phyloP scores from a whole-genome alignment of 1,140 invertebrate species.

The Plectus sambesii region DNA sequence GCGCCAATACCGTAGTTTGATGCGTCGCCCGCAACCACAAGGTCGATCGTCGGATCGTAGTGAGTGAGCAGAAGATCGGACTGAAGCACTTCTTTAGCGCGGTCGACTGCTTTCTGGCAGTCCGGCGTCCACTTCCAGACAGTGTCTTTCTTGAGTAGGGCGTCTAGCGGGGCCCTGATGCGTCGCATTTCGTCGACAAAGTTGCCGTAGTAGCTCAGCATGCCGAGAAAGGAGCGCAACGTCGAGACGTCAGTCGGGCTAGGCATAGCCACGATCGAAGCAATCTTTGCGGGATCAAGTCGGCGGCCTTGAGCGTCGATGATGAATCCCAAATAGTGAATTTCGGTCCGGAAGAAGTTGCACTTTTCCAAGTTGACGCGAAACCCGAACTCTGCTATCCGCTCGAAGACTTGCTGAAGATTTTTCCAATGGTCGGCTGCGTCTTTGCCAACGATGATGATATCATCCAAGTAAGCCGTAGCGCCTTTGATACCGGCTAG shows the following conservation, averaged over 20 bases:
- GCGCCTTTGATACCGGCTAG: conserved; percentile 31
- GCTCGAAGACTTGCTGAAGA: conserved; percentile 8
- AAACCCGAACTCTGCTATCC: conserved; percentile 17
- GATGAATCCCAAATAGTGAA: conserved; percentile 25
- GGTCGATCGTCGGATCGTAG: conserved; percentile 24
- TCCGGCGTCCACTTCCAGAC: conserved; percentile 22
- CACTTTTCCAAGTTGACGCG: conserved; percentile 28
- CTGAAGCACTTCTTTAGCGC: conserved; percentile 19
- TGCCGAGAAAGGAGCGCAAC: conserved; percentile 31
- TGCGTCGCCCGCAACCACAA: conserved; percentile 34
- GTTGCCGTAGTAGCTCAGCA: conserved; percentile 24
- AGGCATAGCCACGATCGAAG: conserved; percentile 28
- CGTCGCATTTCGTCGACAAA: conserved; percentile 18
- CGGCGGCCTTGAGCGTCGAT: conserved; percentile 18
- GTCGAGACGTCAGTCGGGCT: conserved; percentile 18
- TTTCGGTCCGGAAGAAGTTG: conserved; percentile 15
- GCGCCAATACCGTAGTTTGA: conserved; percentile 32
- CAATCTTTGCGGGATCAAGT: conserved; percentile 25
- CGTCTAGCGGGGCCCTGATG: conserved; percentile 17
- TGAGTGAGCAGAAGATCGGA: conserved; percentile 27
- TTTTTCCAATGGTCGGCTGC: conserved; percentile 10
- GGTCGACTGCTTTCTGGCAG: conserved; percentile 13
- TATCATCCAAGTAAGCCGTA: conserved; percentile 24
- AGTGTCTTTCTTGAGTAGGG: conserved; percentile 20
- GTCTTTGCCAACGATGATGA: conserved; percentile 14